These are phyloP conservation scores for Ceratina japonica DNA, from an alignment of 1,140 invertebrate genomes.

Conservation along the genomic window DNA sequence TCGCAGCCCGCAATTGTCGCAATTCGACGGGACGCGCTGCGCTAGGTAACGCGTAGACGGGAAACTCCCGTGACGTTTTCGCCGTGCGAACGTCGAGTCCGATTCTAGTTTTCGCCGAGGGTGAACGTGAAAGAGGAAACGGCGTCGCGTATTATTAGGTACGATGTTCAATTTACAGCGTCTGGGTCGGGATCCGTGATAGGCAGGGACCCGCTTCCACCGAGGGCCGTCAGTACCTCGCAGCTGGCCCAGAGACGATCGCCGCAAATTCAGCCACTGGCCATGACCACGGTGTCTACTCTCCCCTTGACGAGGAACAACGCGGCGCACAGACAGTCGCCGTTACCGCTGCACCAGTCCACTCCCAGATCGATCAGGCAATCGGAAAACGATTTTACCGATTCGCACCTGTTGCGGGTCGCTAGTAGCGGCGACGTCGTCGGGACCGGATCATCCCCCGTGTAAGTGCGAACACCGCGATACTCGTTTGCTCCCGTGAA, in stretches of 20 bases:
- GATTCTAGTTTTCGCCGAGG: too few relatives aligned
- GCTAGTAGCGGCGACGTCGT: slow-evolving; percentile 67
- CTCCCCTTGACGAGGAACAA: slow-evolving; percentile 66
- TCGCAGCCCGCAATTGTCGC: too few relatives aligned
- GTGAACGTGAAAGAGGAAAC: too few relatives aligned
- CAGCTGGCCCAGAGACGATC: slow-evolving; percentile 68
- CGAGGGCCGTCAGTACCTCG: slow-evolving; percentile 78
- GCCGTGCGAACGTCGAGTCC: too few relatives aligned
- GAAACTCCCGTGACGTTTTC: too few relatives aligned
- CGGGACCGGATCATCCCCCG: slow-evolving; percentile 40
- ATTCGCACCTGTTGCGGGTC: slow-evolving; percentile 57
- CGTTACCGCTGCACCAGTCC: slow-evolving; percentile 53
- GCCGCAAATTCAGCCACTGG: slow-evolving; percentile 63
- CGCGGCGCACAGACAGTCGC: slow-evolving; percentile 53
- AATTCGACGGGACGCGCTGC: too few relatives aligned
- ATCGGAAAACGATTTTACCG: slow-evolving; percentile 62
- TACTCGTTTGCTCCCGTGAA: not conserved
- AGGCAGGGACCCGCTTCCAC: slow-evolving; percentile 79
- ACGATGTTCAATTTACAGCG: slow-evolving; percentile 71
- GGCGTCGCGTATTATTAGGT: not conserved
- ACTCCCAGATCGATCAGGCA: slow-evolving; percentile 52
- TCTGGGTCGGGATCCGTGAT: slow-evolving; percentile 82
- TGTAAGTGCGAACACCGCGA: slow-evolving; percentile 34
- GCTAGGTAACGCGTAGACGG: too few relatives aligned
- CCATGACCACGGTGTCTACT: slow-evolving; percentile 75